Conservation (phyloP, 2,797 vertebrate genomes). For the Sebastes cheni region DNA sequence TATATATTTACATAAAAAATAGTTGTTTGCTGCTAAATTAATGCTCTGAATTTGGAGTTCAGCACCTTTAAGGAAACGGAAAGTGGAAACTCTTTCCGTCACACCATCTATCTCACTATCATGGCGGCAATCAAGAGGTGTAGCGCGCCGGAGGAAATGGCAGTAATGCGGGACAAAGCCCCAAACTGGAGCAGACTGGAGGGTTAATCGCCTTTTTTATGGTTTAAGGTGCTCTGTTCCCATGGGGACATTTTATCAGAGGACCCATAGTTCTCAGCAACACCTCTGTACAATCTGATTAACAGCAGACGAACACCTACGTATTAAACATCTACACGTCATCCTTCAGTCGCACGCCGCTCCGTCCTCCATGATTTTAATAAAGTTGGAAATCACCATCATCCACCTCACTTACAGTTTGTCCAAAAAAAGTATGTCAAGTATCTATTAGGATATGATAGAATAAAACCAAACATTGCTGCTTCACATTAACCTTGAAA, state of each 20-base stretch:
- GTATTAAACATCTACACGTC: not conserved
- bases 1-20: not conserved
- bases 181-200: not conserved
- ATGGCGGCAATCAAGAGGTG: slow-evolving; percentile 11
- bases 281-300: slow-evolving; percentile 4
- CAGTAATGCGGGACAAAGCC: slow-evolving; percentile 37
- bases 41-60: not conserved
- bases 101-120: slow-evolving; percentile 21
- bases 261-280: slow-evolving; percentile 8
- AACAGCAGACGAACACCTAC: not conserved
- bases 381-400: not conserved
- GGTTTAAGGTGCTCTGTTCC: slow-evolving; percentile 33
- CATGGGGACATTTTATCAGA: slow-evolving; percentile 37
- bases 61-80: not conserved
- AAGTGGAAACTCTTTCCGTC: not conserved
- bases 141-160: slow-evolving; percentile 1
- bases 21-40: not conserved
- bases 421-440: fast-evolving
- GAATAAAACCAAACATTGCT: not conserved
- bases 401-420: fast-evolving
- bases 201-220: slow-evolving; percentile 48
- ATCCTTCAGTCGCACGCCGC: not conserved
- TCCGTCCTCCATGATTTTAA: not conserved
- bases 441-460: not conserved
- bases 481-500: not conserved